Conservation (phyloP, 2,888 invertebrate genomes). For the Chesias legatella region DNA sequence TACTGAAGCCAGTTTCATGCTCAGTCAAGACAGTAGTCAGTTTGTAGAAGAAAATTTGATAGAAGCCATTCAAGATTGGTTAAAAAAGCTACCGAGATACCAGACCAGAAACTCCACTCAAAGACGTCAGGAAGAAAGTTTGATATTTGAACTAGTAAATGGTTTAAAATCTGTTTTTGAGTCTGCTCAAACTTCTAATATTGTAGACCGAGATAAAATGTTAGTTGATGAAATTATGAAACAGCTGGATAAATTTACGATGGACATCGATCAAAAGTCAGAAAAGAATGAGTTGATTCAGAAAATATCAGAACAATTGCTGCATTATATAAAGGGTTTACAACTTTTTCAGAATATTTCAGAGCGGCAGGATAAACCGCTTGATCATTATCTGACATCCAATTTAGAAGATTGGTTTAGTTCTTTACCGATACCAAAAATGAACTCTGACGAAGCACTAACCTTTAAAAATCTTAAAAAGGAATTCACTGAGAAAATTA, state of each 20-base stretch:
- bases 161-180: conserved; percentile 23
- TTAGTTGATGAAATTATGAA: conserved; percentile 28
- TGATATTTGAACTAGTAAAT: conserved; percentile 24
- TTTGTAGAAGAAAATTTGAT: conserved; percentile 32
- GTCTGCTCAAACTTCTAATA: conserved; percentile 3
- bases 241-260: conserved; percentile 28
- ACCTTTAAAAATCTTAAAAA: conserved; percentile 10
- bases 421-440: conserved; percentile 12
- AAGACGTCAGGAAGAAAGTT: conserved; percentile 23
- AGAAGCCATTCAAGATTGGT: conserved; percentile 32
- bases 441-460: conserved; percentile 12
- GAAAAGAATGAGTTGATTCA: conserved; percentile 18
- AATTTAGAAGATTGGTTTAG: conserved; percentile 5
- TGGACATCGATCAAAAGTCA: conserved; percentile 19
- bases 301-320: conserved; percentile 23
- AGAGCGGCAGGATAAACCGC: conserved; percentile 7
- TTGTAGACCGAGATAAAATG: conserved; percentile 19
- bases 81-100: conserved; percentile 29
- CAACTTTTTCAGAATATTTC: conserved; percentile 32
- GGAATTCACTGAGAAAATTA: conserved; percentile 3
- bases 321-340: conserved; percentile 28
- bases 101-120: conserved; percentile 18
- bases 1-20: conserved; percentile 11
- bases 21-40: conserved; percentile 26
- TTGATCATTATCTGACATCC: conserved; percentile 5